phyloP scores from a whole-genome alignment of 53 echinoderm and acorn worm genomes.

The Echinometra lucunter region DNA sequence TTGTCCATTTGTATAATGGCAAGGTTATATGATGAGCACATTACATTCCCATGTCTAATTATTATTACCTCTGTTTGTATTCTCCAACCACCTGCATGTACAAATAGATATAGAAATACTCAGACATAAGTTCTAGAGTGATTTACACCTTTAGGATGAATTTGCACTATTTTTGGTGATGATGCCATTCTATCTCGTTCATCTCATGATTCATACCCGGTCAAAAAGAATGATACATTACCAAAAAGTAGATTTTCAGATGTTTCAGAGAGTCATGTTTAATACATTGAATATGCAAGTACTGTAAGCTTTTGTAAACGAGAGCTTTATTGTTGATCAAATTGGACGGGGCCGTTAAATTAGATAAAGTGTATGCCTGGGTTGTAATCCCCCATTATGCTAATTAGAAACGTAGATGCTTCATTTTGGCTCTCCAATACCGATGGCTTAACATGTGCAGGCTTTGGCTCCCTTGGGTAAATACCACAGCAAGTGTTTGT shows the following conservation, averaged over 20 bases:
- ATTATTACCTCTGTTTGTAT: background rate
- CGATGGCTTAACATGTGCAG: background rate
- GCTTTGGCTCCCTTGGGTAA: conserved; percentile 11
- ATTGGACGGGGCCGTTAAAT: conserved; percentile 43
- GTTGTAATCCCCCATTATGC: conserved; percentile 52
- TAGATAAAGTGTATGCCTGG: conserved; percentile 52
- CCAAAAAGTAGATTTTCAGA: background rate
- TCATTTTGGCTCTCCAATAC: background rate
- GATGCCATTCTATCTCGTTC: background rate
- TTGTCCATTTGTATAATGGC: conserved; percentile 44
- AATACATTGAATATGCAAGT: background rate
- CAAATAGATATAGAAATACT: background rate
- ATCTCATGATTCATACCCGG: background rate
- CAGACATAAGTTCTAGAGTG: background rate
- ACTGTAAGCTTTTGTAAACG: conserved; percentile 42
- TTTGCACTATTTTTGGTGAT: background rate
- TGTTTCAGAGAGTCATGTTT: no score
- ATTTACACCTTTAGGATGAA: background rate
- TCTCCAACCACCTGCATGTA: background rate
- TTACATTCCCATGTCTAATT: background rate
- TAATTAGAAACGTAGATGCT: conserved; percentile 54
- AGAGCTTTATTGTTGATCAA: conserved; percentile 36
- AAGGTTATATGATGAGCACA: conserved; percentile 14
- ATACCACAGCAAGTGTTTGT: background rate
- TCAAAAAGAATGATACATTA: background rate